A percentile compares a stretch with the other conserved stretches of the same genome.
Evolutionary conservation across 2,888 invertebrate genomes (phyloP).

Genomic region (Erannis defoliaria): DNA sequence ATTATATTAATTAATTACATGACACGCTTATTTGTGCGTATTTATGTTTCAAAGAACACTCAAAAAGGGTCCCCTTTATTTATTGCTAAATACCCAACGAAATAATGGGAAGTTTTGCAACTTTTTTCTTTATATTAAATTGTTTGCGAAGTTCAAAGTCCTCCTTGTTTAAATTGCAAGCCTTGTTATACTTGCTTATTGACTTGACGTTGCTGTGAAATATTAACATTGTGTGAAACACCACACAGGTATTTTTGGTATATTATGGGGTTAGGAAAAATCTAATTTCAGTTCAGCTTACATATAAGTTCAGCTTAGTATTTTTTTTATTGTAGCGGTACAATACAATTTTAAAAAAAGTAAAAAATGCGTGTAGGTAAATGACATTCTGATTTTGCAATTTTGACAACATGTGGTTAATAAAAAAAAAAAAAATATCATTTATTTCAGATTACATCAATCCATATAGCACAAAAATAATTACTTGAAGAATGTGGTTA

Average conservation of each 20-base stretch:
- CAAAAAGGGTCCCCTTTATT: constrained; percentile 7
- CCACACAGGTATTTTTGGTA: neutral
- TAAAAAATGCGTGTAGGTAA: too few species aligned
- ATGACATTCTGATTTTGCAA: too few species aligned
- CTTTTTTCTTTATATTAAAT: constrained; percentile 26
- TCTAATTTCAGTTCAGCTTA: too few species aligned
- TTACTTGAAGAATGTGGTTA: too few species aligned
- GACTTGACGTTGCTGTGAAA: constrained; percentile 6
- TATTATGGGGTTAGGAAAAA: neutral
- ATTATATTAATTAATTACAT: neutral
- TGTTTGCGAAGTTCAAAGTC: constrained; percentile 17
- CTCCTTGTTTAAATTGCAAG: constrained; percentile 24
- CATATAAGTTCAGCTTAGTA: too few species aligned
- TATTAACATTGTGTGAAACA: constrained; percentile 4
- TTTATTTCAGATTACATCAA: too few species aligned
- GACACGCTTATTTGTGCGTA: too few species aligned
- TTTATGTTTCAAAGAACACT: constrained; percentile 9
- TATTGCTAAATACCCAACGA: constrained; percentile 15
- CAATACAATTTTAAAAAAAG: too few species aligned
- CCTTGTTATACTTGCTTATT: constrained; percentile 24
- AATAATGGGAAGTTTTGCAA: constrained; percentile 18
- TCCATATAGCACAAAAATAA: too few species aligned
- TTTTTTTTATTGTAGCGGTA: too few species aligned
- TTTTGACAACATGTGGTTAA: too few species aligned
- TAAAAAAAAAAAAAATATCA: too few species aligned